Evolutionary conservation across 2,888 invertebrate genomes (phyloP).

Genomic region (Nycteola revayana): DNA sequence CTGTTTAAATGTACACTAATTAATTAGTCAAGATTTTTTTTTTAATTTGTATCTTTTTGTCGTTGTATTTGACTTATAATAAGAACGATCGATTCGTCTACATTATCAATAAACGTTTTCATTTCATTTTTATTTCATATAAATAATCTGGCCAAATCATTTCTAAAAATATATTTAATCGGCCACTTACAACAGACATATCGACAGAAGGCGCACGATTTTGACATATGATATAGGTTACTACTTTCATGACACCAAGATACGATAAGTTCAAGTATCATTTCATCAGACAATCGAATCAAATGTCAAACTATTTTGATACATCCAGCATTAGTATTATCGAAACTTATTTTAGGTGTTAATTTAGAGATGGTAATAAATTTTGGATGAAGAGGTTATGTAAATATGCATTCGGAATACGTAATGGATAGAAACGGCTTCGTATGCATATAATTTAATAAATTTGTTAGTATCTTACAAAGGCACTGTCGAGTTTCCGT

Average conservation of each 20-base stretch:
- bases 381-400: slow-evolving; percentile 22
- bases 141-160: too few relatives aligned
- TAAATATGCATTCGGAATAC: slow-evolving; percentile 22
- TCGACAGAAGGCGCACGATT: slow-evolving; percentile 26
- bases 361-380: slow-evolving; percentile 21
- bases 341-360: slow-evolving; percentile 16
- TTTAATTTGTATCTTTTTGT: too few relatives aligned
- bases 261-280: slow-evolving; percentile 35
- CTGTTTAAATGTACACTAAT: too few relatives aligned
- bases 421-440: slow-evolving; percentile 8
- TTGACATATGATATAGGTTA: slow-evolving; percentile 39
- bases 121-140: too few relatives aligned
- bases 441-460: neutral
- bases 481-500: too few relatives aligned
- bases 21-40: too few relatives aligned
- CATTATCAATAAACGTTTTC: too few relatives aligned
- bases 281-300: slow-evolving; percentile 31
- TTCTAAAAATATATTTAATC: too few relatives aligned
- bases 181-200: slow-evolving; percentile 5
- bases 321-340: slow-evolving; percentile 1
- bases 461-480: too few relatives aligned
- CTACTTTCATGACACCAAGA: slow-evolving; percentile 10
- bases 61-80: too few relatives aligned
- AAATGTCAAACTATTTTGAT: slow-evolving; percentile 30
- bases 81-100: too few relatives aligned